These are phyloP conservation scores for Ruditapes philippinarum DNA, from an alignment of 1,140 invertebrate genomes.

Conservation along the genomic window DNA sequence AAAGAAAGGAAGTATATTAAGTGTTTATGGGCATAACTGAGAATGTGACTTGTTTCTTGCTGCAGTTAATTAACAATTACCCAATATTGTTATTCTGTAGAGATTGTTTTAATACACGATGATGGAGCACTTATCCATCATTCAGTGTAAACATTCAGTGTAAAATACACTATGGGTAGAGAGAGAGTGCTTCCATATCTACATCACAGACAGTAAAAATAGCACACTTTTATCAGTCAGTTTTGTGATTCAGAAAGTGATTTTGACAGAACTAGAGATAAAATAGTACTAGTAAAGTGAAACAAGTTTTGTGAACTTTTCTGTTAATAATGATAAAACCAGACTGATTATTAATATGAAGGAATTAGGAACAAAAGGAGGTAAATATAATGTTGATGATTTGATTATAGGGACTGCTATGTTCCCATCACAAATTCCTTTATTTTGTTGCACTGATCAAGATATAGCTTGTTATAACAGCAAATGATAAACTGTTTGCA, in stretches of 20 bases:
- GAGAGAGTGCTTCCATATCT: conserved; percentile 53
- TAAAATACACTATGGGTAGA: conserved; percentile 61
- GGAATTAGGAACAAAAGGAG: conserved; percentile 8
- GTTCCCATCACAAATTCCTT: conserved; percentile 23
- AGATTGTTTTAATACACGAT: conserved; percentile 62
- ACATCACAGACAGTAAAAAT: conserved; percentile 17
- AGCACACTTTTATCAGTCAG: not conserved
- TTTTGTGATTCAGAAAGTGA: not conserved
- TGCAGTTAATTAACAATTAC: conserved; percentile 42
- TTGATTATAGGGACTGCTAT: conserved; percentile 45
- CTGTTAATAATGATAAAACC: not conserved
- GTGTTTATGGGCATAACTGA: no score
- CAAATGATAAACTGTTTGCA: conserved; percentile 67
- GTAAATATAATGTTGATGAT: conserved; percentile 35
- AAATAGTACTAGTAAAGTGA: no score
- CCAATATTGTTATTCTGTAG: not conserved
- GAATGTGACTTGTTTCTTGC: not conserved
- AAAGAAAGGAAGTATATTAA: no score
- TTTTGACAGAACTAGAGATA: conserved; percentile 12
- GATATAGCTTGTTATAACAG: conserved; percentile 59
- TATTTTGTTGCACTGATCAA: conserved; percentile 13
- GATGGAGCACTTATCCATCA: conserved; percentile 48
- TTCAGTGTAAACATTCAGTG: conserved; percentile 64
- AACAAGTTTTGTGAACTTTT: not conserved
- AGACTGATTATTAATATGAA: not conserved